These are phyloP conservation scores for Teinopalpus imperialis DNA, from an alignment of 2,888 invertebrate genomes.

Conservation along the genomic window DNA sequence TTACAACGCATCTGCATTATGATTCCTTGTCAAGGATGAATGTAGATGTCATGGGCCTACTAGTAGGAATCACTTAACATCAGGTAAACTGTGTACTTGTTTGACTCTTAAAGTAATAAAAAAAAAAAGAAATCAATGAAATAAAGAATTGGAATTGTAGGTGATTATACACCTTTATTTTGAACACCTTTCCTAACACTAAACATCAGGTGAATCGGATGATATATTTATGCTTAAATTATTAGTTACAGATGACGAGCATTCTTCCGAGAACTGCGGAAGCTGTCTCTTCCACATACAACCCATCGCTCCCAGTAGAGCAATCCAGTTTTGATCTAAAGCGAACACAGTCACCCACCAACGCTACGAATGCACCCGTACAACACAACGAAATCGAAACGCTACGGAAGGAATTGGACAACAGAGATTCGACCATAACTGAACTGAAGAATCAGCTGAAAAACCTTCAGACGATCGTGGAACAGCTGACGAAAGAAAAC, in stretches of 20 bases:
- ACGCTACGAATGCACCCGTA: conserved; percentile 32
- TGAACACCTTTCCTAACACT: too few relatives aligned
- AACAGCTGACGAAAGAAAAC: conserved; percentile 91
- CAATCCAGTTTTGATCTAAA: conserved; percentile 41
- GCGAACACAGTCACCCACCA: conserved; percentile 45
- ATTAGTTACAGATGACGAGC: conserved; percentile 45
- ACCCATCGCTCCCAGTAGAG: conserved; percentile 60
- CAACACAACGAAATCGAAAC: conserved; percentile 55
- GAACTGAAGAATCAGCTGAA: conserved; percentile 84
- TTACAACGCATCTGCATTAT: too few relatives aligned
- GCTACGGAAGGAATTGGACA: conserved; percentile 80
- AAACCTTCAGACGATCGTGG: conserved; percentile 85
- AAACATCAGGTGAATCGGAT: too few relatives aligned
- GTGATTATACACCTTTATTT: too few relatives aligned
- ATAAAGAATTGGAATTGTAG: too few relatives aligned
- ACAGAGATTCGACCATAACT: conserved; percentile 84
- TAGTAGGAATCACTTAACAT: too few relatives aligned
- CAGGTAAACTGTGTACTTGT: too few relatives aligned
- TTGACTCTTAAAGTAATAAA: too few relatives aligned
- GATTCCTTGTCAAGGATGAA: too few relatives aligned
- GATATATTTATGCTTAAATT: not conserved
- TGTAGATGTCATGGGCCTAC: too few relatives aligned
- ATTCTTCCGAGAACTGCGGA: conserved; percentile 59
- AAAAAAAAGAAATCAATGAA: too few relatives aligned
- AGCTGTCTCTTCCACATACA: conserved; percentile 64